Evolutionary conservation across 1,140 invertebrate species (phyloP).

Genomic region (Melitaea cinxia): DNA sequence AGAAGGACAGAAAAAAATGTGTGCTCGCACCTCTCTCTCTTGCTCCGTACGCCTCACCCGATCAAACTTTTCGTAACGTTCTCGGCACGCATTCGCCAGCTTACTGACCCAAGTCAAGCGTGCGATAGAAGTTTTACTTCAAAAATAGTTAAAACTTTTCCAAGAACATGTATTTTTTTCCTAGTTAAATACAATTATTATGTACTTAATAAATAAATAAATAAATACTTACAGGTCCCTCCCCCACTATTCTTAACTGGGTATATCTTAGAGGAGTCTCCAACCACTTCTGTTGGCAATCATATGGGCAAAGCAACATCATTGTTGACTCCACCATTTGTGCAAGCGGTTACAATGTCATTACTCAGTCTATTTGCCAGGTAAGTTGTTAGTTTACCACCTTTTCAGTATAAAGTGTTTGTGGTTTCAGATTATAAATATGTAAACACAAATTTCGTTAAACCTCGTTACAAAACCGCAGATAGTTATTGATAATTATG

Average conservation of each 20-base stretch:
- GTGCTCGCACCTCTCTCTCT: too few species aligned
- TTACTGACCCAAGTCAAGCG: too few species aligned
- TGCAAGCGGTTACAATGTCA: slow-evolving; percentile 59
- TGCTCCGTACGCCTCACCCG: too few species aligned
- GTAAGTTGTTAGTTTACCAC: slow-evolving; percentile 30
- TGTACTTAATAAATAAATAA: not conserved
- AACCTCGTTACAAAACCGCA: too few species aligned
- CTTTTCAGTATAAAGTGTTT: not conserved
- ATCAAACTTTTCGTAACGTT: too few species aligned
- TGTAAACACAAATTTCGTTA: too few species aligned
- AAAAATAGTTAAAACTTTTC: too few species aligned
- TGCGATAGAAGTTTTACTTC: too few species aligned
- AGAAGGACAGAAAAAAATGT: too few species aligned
- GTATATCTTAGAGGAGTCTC: slow-evolving; percentile 53
- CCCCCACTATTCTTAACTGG: slow-evolving; percentile 68
- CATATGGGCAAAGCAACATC: slow-evolving; percentile 45
- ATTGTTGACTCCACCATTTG: slow-evolving; percentile 63
- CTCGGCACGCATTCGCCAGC: too few species aligned
- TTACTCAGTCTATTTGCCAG: slow-evolving; percentile 70
- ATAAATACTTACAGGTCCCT: not conserved
- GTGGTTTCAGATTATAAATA: too few species aligned
- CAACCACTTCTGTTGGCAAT: slow-evolving; percentile 44
- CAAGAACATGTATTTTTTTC: not conserved
- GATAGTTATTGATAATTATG: too few species aligned
- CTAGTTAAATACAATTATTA: not conserved